phyloP scores from a whole-genome alignment of 2,113 vertebrate genomes.

The Pseudolaguvia tuberculata region DNA sequence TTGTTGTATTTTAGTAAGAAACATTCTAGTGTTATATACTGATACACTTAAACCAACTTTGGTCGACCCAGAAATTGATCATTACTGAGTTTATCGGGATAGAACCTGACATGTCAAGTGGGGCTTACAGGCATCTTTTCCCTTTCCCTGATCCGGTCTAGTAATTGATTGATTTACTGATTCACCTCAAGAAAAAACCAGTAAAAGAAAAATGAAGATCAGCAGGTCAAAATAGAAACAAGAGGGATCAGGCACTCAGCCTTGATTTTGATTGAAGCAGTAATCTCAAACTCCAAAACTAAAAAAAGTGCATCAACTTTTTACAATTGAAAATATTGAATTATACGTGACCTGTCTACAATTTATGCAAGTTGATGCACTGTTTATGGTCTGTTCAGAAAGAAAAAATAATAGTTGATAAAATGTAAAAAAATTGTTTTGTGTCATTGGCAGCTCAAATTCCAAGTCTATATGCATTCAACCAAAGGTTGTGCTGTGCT shows the following conservation, averaged over 20 bases:
- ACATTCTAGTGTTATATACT: background rate
- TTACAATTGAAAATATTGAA: too few relatives aligned
- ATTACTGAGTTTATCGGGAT: slow-evolving; percentile 31
- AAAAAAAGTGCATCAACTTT: background rate
- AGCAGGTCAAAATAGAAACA: slow-evolving; percentile 47
- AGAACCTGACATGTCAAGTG: slow-evolving; percentile 36
- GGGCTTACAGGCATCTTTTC: slow-evolving; percentile 28
- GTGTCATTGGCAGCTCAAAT: too few relatives aligned
- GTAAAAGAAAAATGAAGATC: slow-evolving; percentile 30
- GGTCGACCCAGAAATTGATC: background rate
- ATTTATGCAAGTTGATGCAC: too few relatives aligned
- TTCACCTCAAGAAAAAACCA: slow-evolving; percentile 13
- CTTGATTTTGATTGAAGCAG: slow-evolving; percentile 1
- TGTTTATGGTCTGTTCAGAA: too few relatives aligned
- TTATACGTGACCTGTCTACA: too few relatives aligned
- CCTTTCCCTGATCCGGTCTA: slow-evolving; percentile 37
- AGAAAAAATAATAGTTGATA: too few relatives aligned
- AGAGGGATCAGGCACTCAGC: background rate
- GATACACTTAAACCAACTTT: slow-evolving; percentile 11
- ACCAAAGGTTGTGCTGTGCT: too few relatives aligned
- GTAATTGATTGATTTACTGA: slow-evolving; percentile 61
- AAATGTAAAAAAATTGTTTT: too few relatives aligned
- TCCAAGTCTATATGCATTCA: too few relatives aligned
- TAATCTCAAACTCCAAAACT: background rate
- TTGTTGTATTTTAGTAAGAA: slow-evolving; percentile 1